Evolutionary conservation across 1,140 invertebrate genomes (phyloP).

Genomic region (Tetramorium alpestre): DNA sequence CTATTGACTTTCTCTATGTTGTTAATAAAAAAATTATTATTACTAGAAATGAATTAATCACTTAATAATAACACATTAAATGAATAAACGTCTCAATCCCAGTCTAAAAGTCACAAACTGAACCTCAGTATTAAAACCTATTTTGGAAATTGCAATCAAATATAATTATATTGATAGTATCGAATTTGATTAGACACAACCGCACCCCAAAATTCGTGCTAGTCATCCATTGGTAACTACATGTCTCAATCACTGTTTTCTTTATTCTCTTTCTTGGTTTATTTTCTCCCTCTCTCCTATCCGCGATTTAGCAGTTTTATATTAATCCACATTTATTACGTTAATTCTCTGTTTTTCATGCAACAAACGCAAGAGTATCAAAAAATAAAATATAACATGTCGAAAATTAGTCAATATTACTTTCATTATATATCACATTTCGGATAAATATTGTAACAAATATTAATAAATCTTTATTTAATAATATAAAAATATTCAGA

Average conservation of each 20-base stretch:
- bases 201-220: background rate
- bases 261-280: background rate
- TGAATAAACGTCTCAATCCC: background rate
- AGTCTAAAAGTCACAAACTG: background rate
- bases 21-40: background rate
- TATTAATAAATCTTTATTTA: background rate
- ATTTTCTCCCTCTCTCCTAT: background rate
- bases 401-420: background rate
- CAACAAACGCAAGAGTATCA: background rate
- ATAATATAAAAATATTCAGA: background rate
- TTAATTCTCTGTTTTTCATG: background rate
- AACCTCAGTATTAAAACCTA: no score
- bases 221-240: background rate
- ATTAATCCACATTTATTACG: background rate
- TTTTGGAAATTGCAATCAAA: background rate
- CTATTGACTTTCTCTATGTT: background rate
- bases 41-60: background rate
- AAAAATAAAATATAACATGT: background rate
- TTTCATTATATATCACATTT: background rate
- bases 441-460: background rate
- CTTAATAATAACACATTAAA: background rate
- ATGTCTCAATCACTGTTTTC: background rate
- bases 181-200: background rate
- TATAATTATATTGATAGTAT: background rate
- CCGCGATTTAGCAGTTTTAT: background rate